Evolutionary conservation across 2,797 vertebrate species (phyloP), one percentile per base, ranked within the genome.

Genomic region (Platalea minor): DNA sequence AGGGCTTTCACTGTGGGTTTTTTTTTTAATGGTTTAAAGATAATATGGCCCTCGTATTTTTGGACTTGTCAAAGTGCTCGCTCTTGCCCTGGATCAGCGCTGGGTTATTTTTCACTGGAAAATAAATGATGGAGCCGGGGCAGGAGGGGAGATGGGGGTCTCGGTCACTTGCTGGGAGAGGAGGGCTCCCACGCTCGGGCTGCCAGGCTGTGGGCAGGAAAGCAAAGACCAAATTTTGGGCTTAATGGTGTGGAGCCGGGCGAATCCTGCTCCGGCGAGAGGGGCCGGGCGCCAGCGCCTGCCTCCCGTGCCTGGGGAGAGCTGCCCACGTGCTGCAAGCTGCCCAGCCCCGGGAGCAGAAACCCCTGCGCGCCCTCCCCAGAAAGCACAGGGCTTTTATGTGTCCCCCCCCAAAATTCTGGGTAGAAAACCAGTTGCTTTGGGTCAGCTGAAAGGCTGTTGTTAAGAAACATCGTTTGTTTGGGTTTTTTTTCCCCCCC

Each of bases 41-140:
- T 90, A 96, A 96, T 69, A 67, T 14, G 63, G 75, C 50, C 88
- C 80, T 88, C 65, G 5, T 95, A 88, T 70, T 97, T 97, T 94
- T 94, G 90, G 95, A 41, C 81, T 96, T 94, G 78, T 91, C 84
- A 89, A 63, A 76, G 63, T 4, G n/a, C 31, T 76, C 59, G 3
- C 39, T 46, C 56, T 33, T 60, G 50, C 75, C 51, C 45, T 6
- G 33, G 59, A 77, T 95, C 83, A 85, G 72, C 8, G 0, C 46
- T 35, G 84, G 80, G 84, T 69, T 93, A 64, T 88, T 97, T 92
- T 97, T 93, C 76, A 59, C 35, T 91, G 93, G 93, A 88, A 96
- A 96, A 92, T 77, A 84, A 95, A 84, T 37, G 88, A 50, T 76
- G 73, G 89, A 65, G 67, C 37, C 8, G 41, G 78, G 63, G 51